Conservation (phyloP, 2,888 invertebrate species). For the Aplocera efformata region DNA sequence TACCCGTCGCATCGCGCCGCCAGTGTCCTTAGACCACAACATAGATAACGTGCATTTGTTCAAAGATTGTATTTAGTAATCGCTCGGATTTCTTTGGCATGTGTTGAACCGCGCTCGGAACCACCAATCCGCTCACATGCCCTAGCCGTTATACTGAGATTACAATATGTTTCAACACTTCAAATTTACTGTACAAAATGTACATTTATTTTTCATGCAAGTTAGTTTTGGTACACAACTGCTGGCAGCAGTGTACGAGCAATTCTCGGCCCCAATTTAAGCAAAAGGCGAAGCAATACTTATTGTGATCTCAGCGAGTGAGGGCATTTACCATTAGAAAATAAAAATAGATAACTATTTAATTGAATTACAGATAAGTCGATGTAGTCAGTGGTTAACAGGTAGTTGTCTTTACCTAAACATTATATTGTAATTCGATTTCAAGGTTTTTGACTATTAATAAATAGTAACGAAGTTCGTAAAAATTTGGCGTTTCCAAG, state of each 20-base stretch:
- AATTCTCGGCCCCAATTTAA: constrained; percentile 22
- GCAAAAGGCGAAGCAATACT: constrained; percentile 21
- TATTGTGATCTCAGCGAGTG: constrained; percentile 47
- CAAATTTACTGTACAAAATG: constrained; percentile 5
- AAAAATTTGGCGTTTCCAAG: constrained; percentile 10
- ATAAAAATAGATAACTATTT: constrained; percentile 66
- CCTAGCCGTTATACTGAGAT: constrained; percentile 42
- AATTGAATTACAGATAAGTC: constrained; percentile 65
- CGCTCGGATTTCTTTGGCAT: constrained; percentile 1
- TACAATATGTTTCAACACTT: constrained; percentile 25
- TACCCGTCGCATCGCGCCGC: too few species aligned
- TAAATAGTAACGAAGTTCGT: constrained; percentile 51
- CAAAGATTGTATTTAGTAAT: not conserved
- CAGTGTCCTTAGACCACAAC: too few species aligned
- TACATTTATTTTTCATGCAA: not conserved
- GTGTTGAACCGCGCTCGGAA: constrained; percentile 35
- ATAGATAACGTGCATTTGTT: constrained; percentile 15
- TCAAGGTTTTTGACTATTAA: constrained; percentile 49
- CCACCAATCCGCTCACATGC: constrained; percentile 39
- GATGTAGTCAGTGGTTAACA: constrained; percentile 75
- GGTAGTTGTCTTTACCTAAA: constrained; percentile 73
- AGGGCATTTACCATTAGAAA: constrained; percentile 63
- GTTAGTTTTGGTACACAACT: constrained; percentile 41
- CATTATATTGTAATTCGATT: constrained; percentile 49
- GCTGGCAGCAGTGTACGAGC: constrained; percentile 52